A percentile compares a stretch with the other conserved stretches of the same genome.
Conservation (phyloP, 53 echinoderm and acorn worm species). For the Actinopyga echinites region DNA sequence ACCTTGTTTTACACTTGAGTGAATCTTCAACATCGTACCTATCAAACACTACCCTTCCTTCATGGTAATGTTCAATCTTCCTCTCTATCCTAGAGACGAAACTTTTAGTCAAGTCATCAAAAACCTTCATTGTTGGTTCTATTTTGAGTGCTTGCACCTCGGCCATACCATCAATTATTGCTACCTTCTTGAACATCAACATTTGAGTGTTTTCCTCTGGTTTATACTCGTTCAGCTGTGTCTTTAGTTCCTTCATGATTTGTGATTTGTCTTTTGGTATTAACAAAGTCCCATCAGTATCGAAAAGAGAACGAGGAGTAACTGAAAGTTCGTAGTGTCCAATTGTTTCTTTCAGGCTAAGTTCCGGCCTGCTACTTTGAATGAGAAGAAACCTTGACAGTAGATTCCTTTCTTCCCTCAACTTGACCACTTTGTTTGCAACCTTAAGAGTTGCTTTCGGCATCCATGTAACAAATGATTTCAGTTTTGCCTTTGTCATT, state of each 20-base stretch:
- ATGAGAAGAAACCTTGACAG: slow-evolving; percentile 6
- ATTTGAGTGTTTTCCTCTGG: not conserved
- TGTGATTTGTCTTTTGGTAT: not conserved
- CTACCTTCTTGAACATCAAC: not conserved
- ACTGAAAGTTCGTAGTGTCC: slow-evolving; percentile 31
- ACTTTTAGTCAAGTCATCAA: not conserved
- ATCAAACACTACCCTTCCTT: slow-evolving; percentile 6
- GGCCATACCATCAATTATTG: not conserved
- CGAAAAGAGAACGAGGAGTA: slow-evolving; percentile 5
- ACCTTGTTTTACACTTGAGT: too few species aligned
- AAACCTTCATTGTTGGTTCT: slow-evolving; percentile 1
- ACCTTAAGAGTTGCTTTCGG: not conserved
- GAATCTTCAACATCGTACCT: not conserved
- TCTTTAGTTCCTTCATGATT: not conserved
- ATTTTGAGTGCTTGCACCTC: slow-evolving; percentile 19
- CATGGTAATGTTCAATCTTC: not conserved
- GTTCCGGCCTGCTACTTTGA: slow-evolving; percentile 1
- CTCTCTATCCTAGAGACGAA: slow-evolving; percentile 26
- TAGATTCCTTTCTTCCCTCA: slow-evolving; percentile 47
- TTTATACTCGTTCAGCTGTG: not conserved
- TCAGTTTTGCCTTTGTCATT: slow-evolving; percentile 54
- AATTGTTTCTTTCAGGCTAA: slow-evolving; percentile 2
- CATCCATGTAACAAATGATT: not conserved
- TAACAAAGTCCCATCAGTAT: not conserved
- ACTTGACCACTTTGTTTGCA: slow-evolving; percentile 45